Evolutionary conservation across 2,888 invertebrate genomes (phyloP), one percentile per base, ranked within the genome.

Genomic region (Congeria kusceri): DNA sequence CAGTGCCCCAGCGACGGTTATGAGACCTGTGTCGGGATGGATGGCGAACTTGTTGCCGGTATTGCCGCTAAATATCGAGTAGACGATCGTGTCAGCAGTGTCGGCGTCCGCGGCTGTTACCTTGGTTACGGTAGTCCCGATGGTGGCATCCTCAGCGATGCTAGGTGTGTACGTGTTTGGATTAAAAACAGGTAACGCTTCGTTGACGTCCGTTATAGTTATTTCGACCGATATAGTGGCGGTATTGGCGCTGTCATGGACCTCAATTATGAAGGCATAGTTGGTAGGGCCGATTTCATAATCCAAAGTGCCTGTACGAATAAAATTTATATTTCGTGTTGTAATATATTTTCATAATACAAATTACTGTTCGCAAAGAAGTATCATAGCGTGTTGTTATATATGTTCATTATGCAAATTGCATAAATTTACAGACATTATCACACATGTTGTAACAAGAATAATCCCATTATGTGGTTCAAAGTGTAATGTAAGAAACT

Each of bases 71-170:
- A 80, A 44, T 13, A 90, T 83, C 7, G 87, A 83, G 76, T 90
- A 88, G 9, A 73, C 59, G 4, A 85, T 75, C 15, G 80, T 70
- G 20, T 89, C 90, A 67, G 84, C 83, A 3, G 74, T 56, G 66
- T 90, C 90, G 23, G 87, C 83, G 59, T 90, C 89, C 1, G 63
- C 77, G 1, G 90, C 89, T 0, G 71, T 68, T 9, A 88, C 80
- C 20, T 78, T 79, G 9, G 72, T 56, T 27, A 91, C 81, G 11
- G 78, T 65, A 3, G 76, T 78, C 1, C 77, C 80, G 2, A 85
- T 61, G 13, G 67, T 39, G 4, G 76, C 59, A 0, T 65, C 67
- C 62, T 88, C 88, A 7, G 72, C 53, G 5, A 86, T 68, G n/a
- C 79, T 63, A 11, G 58, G 70, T 18, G 85, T 71, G 58, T 78